phyloP scores from a whole-genome alignment of 2,113 vertebrate genomes.

The Clarias magur region DNA sequence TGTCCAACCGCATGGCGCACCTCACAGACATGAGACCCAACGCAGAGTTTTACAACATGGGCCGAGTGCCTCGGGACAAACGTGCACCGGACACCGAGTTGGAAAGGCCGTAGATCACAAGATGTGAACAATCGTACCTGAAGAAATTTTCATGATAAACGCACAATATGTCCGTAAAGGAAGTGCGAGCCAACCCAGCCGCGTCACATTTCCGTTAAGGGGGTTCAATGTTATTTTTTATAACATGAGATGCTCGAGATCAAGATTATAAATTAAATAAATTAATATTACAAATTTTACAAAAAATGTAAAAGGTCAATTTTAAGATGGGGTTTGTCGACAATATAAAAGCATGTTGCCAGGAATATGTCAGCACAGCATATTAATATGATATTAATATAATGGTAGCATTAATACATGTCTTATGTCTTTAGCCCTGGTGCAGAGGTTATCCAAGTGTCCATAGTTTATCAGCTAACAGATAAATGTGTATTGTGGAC shows the following conservation, averaged over 20 bases:
- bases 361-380: background rate
- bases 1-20: conserved; percentile 82
- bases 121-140: background rate
- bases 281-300: too few species aligned
- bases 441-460: background rate
- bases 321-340: background rate
- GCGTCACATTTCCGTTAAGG: background rate
- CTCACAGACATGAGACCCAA: conserved; percentile 79
- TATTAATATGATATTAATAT: background rate
- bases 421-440: background rate
- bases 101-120: background rate
- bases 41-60: conserved; percentile 79
- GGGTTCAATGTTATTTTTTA: background rate
- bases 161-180: background rate
- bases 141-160: background rate
- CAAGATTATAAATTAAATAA: too few species aligned
- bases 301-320: background rate
- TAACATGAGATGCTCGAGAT: too few species aligned
- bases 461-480: background rate
- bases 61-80: conserved; percentile 67
- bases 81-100: conserved; percentile 40
- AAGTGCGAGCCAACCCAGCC: too few species aligned
- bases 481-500: background rate
- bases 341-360: background rate
- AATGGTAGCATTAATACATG: background rate